Percentiles rank a stretch among this genome's conserved stretches.
These are phyloP conservation scores for Xenus cinereus DNA, from an alignment of 2,113 vertebrate species.

Conservation along the genomic window DNA sequence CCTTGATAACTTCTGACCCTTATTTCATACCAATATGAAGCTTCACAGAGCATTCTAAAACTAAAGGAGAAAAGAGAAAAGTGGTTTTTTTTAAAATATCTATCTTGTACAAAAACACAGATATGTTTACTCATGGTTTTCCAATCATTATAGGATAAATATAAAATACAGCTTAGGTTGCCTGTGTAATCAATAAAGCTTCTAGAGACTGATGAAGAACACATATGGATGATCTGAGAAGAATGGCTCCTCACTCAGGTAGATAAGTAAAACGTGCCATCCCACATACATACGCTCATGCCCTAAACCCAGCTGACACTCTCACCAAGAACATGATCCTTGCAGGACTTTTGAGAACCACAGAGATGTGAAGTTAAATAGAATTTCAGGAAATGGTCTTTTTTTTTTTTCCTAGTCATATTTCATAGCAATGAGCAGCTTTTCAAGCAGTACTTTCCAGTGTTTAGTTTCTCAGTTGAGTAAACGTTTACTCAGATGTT, in stretches of 20 bases:
- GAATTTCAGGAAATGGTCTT: not conserved
- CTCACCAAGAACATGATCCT: not conserved
- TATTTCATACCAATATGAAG: not conserved
- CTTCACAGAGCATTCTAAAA: not conserved
- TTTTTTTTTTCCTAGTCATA: not conserved
- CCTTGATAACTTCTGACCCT: not conserved
- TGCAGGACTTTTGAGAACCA: not conserved
- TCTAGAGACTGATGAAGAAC: not conserved
- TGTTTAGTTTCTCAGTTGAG: constrained; percentile 17
- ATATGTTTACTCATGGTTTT: not conserved
- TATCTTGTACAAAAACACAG: not conserved
- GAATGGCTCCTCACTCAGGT: fast-evolving
- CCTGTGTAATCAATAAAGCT: not conserved
- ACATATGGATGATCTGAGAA: fast-evolving
- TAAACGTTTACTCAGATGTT: constrained; percentile 76
- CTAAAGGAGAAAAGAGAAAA: not conserved
- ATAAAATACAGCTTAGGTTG: not conserved
- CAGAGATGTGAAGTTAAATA: not conserved
- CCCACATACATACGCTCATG: not conserved
- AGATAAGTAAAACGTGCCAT: not conserved
- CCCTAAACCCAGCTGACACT: not conserved
- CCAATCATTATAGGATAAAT: not conserved
- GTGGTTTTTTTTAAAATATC: not conserved
- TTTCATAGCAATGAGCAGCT: not conserved
- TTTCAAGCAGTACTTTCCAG: not conserved